Base-by-base conservation (phyloP, 2,888 invertebrate genomes). In the Amblyjoppa fuscipennis region DNA sequence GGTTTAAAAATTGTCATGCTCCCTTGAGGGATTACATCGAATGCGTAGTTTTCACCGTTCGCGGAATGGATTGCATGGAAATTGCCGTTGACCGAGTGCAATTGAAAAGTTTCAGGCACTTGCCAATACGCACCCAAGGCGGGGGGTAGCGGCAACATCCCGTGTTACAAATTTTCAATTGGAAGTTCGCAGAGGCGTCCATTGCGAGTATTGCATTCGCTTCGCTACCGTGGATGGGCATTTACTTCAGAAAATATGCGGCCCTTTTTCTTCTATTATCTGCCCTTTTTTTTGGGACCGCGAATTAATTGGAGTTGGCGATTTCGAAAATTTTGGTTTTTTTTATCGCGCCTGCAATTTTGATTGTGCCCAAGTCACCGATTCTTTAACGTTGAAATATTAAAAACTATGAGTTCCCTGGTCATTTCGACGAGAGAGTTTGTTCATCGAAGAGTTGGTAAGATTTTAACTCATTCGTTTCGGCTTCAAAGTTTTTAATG, bases 71-170 rank as follows among this genome's bases (percentile, higher is more conserved):
- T 51, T 61, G 2, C 34, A 38, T 66, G 11, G 41, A 64, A 28
- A 51, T 41, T 31, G 6, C 13, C 16, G 20, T 13, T 45, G 3
- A 4, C 0, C 28, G 38, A 53, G 61, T 25, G 25, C 16, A 41
- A 56, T 73, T 41, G 41, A 59, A 73, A 73, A 71, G 51, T 38
- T 79, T 79, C 16, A 16, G 71, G n/a, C 31, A 41, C 70, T 69
- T 69, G 49, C 25, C 51, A 61, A 59, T 61, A 81, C 51, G 70
- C 74, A 45, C 25, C 5, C 11, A 25, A 25, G 11, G 45, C n/a
- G 11, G 53, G 3, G 3, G 16, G n/a, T 16, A 59, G 51, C 13
- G 13, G 51, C 13, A 38, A 28, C 34, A 1, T 41, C 34, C 4
- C 6, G 64, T 2, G 13, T n/a, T 28, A 59, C 13, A 41, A 45